These are phyloP conservation scores for Pristionchus arcanus DNA, from an alignment of 2,888 invertebrate species.

Conservation along the genomic window DNA sequence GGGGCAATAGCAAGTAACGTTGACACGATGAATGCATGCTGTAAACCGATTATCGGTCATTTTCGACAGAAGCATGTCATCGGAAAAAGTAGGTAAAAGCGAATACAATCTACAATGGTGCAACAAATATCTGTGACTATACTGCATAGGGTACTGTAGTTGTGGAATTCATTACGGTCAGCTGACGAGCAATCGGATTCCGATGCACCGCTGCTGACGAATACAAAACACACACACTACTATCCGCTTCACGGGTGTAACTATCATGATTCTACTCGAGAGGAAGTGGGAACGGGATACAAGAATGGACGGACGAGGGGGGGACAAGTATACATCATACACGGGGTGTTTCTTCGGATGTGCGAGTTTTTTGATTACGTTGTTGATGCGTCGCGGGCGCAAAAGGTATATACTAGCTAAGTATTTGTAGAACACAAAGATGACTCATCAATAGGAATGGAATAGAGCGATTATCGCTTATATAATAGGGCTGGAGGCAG, in stretches of 20 bases:
- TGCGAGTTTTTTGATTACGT: background rate
- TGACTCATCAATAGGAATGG: background rate
- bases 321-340: slow-evolving; percentile 39
- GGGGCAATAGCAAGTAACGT: background rate
- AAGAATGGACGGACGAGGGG: background rate
- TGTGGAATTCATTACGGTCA: background rate
- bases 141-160: slow-evolving; percentile 1
- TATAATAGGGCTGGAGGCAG: background rate
- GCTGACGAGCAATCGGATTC: background rate
- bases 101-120: background rate
- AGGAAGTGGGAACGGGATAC: slow-evolving; percentile 15
- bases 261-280: slow-evolving; percentile 34
- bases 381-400: background rate
- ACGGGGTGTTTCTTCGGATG: slow-evolving; percentile 33
- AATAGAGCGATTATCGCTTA: background rate
- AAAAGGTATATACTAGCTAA: background rate
- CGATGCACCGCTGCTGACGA: background rate
- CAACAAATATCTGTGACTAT: background rate
- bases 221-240: background rate
- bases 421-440: background rate
- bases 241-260: background rate
- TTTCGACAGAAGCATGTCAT: background rate
- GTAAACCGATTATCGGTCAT: background rate
- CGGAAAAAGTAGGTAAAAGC: background rate
- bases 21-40: background rate